Evolutionary conservation across 2,888 invertebrate species (phyloP), one percentile per base, ranked within the genome.

Genomic region (Heteropelma amictum): DNA sequence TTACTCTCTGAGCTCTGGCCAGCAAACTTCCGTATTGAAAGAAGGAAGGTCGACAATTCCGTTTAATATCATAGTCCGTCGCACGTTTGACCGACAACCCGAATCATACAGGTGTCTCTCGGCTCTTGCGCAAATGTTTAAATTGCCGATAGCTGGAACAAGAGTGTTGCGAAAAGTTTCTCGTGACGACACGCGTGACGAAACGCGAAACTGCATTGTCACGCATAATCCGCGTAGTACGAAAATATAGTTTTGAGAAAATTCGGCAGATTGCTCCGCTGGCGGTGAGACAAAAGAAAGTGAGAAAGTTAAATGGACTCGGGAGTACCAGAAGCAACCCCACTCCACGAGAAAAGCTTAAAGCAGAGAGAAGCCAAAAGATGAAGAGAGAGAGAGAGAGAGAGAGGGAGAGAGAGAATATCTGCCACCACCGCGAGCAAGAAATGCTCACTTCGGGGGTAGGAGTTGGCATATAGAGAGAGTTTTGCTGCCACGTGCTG

Each of bases 331-430:
- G 60, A 60, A 47, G 58, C 69, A 73, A 70, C 75, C 74, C 75
- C 77, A 64, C 76, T 70, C 77, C 23, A 35, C 14, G 12, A 51
- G 35, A 67, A 72, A 58, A 65, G 63, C 53, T 65, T n/a, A 10
- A 42, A 70, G 76, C 58, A 76, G 72, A 77, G 26, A 68, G 19
- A 17, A 35, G 54, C 45, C 64, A 53, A 67, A 61, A 61, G 26
- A 64, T 38, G 69, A 60, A 67, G 61, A 60, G 19, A 64, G 30
- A 56, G 76, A 54, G 77, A 79, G 72, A 76, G 79, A 74, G 79
- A 79, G 45, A 49, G 69, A 60, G 47, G 79, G 54, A 49, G 72
- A 64, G 53, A 40, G 71, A 56, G 45, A 64, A 53, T 58, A 69
- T 65, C 65, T 70, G 70, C 74, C 74, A 75, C 74, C 74, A 70